phyloP scores from a whole-genome alignment of 2,797 vertebrate species.

The Serranus cabrilla region DNA sequence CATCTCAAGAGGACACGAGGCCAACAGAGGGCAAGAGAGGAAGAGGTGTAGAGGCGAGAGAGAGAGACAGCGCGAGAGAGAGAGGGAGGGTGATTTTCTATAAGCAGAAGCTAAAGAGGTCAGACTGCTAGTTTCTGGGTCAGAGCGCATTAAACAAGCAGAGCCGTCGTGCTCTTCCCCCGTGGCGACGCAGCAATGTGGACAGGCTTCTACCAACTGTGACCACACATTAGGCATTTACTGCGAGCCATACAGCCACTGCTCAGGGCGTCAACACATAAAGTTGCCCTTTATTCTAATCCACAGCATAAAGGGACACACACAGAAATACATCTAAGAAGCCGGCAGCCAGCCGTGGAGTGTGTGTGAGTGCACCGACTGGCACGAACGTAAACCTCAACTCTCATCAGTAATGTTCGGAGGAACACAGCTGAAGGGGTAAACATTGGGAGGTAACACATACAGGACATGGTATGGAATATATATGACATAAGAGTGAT shows the following conservation, averaged over 20 bases:
- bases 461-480: slow-evolving; percentile 55
- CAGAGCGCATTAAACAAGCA: slow-evolving; percentile 73
- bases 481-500: slow-evolving; percentile 17
- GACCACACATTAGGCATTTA: slow-evolving; percentile 74
- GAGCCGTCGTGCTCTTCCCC: slow-evolving; percentile 58
- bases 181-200: slow-evolving; percentile 62
- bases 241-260: slow-evolving; percentile 63
- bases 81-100: slow-evolving; percentile 54
- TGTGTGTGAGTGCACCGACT: slow-evolving; percentile 23
- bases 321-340: slow-evolving; percentile 48
- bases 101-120: slow-evolving; percentile 82
- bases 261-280: slow-evolving; percentile 79
- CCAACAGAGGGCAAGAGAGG: slow-evolving; percentile 36
- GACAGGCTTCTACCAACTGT: slow-evolving; percentile 74
- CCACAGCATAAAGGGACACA: slow-evolving; percentile 59
- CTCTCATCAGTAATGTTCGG: slow-evolving; percentile 61
- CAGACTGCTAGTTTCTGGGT: slow-evolving; percentile 78
- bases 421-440: slow-evolving; percentile 57
- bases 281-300: slow-evolving; percentile 76
- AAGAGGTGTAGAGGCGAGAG: slow-evolving; percentile 20
- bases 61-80: background rate
- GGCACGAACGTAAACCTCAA: slow-evolving; percentile 62
- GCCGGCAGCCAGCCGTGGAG: slow-evolving; percentile 43
- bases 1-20: slow-evolving; percentile 35
- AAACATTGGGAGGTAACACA: slow-evolving; percentile 63